Conservation (phyloP, 2,888 invertebrate genomes). For the Rhorus exstirpatorius region DNA sequence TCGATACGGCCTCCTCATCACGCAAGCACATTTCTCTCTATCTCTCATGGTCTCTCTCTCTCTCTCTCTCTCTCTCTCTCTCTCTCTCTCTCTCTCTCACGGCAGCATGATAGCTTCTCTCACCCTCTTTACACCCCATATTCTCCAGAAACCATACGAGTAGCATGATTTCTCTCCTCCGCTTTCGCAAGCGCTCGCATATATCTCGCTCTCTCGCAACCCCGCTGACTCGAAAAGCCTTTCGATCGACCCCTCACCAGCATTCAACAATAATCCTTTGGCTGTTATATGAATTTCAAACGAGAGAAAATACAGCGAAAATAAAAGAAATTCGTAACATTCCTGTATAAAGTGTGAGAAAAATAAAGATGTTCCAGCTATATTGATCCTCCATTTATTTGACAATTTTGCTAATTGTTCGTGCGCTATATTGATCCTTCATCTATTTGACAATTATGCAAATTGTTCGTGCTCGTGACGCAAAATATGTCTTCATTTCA, state of each 20-base stretch:
- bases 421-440: no score
- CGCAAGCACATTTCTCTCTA: conserved; percentile 33
- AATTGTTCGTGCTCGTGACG: no score
- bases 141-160: conserved; percentile 45
- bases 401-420: no score
- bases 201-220: conserved; percentile 8
- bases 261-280: conserved; percentile 19
- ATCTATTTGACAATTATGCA: no score
- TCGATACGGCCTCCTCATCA: conserved; percentile 83
- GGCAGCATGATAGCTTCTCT: conserved; percentile 55
- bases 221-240: conserved; percentile 26
- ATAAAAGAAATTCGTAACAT: background rate
- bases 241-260: background rate
- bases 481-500: no score
- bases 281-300: background rate
- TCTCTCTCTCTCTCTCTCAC: conserved; percentile 46
- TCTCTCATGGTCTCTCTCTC: conserved; percentile 51
- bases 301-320: background rate
- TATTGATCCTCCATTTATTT: no score
- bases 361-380: no score
- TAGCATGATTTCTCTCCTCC: conserved; percentile 24
- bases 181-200: conserved; percentile 15
- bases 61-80: conserved; percentile 47
- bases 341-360: background rate
- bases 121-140: conserved; percentile 32